Evolutionary conservation across 2,113 vertebrate species (phyloP), one percentile per base, ranked within the genome.

Genomic region (Cygnus atratus): DNA sequence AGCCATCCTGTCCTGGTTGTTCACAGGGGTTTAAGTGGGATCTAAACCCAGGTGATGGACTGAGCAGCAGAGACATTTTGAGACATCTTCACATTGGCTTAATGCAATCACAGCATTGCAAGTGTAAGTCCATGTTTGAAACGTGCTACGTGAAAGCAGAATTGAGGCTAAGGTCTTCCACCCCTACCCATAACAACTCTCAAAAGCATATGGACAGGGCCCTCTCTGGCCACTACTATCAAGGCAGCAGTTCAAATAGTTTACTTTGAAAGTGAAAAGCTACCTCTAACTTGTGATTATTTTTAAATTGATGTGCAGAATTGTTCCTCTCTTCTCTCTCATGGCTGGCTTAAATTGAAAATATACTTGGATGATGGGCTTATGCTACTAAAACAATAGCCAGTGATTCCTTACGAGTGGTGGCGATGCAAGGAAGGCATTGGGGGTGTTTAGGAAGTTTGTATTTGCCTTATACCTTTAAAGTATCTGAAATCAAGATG

Each of bases 101-200:
- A 25, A 52, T 52, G 50, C 50, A 52, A 52, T 52, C 50, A 52
- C 50, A 52, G 24, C 50, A 52, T 26, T 52, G 50, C 50, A 52
- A 52, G 24, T 52, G 24, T 13, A 52, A 52, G 50, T 52, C 68
- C 52, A 2, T 7, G 29, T 31, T 77, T 71, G 29, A 54, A 87
- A 66, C 13, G 1, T 1, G 15, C n/a, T 26, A 1, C 0, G 0
- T 61, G 83, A 52, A 68, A 58, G 73, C 0, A 0, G 59, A 78
- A n/a, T 41, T 87, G 5, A 48, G 66, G 72, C 58, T 54, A 28
- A 75, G 79, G 68, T 85, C 37, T 39, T 44, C 37, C 33, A 10
- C 14, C 28, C 57, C n/a, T 22, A 52, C 10, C 15, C 33, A 0
- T 26, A 24, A n/a, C 1, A 58, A 28, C 8, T 46, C 11, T 29